A percentile compares a stretch with the other conserved stretches of the same genome.
phyloP scores from a whole-genome alignment of 2,113 vertebrate genomes.

The Crocuta crocuta region DNA sequence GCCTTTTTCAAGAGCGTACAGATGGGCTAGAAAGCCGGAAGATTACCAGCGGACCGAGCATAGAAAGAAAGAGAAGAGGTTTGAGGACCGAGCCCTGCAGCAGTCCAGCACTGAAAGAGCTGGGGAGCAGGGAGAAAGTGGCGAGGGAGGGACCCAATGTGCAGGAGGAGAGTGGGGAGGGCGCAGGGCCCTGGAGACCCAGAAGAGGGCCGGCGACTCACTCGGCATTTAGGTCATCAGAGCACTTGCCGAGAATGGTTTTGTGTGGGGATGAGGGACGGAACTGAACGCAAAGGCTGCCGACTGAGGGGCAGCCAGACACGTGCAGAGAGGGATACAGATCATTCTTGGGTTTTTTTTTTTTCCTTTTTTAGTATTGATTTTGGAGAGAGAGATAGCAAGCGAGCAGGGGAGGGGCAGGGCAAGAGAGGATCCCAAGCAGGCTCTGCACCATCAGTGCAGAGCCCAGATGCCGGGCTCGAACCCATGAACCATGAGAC shows the following conservation, averaged over 20 bases:
- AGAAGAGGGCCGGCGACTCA: background rate
- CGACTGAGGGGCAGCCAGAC: background rate
- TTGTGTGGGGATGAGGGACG: background rate
- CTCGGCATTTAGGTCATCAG: fast-evolving
- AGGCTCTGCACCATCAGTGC: no score
- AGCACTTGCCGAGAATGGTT: background rate
- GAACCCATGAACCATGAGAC: no score
- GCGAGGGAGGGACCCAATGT: fast-evolving
- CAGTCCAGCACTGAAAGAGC: background rate
- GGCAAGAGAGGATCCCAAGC: no score
- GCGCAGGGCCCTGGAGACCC: fast-evolving
- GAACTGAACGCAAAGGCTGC: fast-evolving
- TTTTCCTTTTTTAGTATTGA: no score
- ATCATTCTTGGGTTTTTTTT: no score
- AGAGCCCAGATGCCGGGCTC: no score
- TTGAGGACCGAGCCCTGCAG: background rate
- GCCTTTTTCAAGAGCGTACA: background rate
- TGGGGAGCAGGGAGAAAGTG: background rate
- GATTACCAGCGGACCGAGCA: fast-evolving
- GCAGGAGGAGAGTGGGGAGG: background rate
- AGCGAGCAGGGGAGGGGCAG: no score
- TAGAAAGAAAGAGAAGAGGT: background rate
- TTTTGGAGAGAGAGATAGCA: no score
- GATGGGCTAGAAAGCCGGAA: fast-evolving
- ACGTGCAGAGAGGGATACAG: background rate